Evolutionary conservation across 2,888 invertebrate genomes (phyloP).

Genomic region (Napeogenes inachia): DNA sequence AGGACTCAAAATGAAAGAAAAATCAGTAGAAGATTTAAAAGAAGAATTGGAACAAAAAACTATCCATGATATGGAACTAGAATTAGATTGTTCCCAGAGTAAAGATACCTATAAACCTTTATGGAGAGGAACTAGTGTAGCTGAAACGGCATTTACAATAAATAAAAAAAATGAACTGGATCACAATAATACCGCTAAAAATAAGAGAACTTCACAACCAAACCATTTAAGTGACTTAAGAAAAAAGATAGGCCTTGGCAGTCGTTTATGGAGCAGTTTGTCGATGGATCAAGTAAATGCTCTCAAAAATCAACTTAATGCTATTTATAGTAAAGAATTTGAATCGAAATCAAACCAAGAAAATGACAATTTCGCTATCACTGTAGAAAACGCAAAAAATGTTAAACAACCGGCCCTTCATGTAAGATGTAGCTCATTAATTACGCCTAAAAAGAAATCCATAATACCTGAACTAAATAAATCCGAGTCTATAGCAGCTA

Average conservation of each 20-base stretch:
- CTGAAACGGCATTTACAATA: conserved; percentile 85
- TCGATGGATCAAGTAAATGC: conserved; percentile 90
- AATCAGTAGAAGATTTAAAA: conserved; percentile 91
- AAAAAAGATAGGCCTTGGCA: conserved; percentile 81
- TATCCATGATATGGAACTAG: conserved; percentile 68
- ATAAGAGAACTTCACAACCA: conserved; percentile 50
- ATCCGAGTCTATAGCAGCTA: conserved; percentile 78
- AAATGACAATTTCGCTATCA: conserved; percentile 78
- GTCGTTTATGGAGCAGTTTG: conserved; percentile 88
- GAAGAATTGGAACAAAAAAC: conserved; percentile 84
- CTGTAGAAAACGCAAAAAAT: conserved; percentile 68
- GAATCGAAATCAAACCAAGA: conserved; percentile 60
- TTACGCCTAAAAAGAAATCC: conserved; percentile 59
- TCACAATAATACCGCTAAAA: conserved; percentile 37
- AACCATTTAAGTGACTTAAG: conserved; percentile 66
- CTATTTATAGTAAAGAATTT: conserved; percentile 84
- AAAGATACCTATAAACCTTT: conserved; percentile 87
- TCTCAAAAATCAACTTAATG: conserved; percentile 86
- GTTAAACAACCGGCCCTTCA: conserved; percentile 63
- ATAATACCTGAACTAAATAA: conserved; percentile 63
- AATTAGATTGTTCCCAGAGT: conserved; percentile 56
- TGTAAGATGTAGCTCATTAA: conserved; percentile 78
- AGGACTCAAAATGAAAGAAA: conserved; percentile 88
- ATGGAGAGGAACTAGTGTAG: conserved; percentile 90
- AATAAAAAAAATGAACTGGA: conserved; percentile 75